Base-by-base conservation (phyloP, 2,888 invertebrate species). In the Dynastes maya region DNA sequence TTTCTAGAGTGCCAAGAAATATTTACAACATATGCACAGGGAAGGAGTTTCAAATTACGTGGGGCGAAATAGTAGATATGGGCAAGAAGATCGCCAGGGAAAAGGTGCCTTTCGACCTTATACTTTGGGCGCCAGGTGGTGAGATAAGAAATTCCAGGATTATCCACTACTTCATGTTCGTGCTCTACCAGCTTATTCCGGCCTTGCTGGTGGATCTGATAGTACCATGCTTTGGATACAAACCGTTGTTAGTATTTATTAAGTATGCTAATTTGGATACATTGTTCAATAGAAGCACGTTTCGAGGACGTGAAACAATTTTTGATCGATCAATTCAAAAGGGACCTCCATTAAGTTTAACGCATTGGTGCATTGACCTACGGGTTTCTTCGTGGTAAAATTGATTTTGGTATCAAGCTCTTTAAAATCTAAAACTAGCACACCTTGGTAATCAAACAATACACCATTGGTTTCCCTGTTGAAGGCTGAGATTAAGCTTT, bases 171-270 rank as follows among this genome's bases (percentile, higher is more conserved):
- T 91, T 97, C 80, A 96, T 95, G 87, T 92, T 95, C 81, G 88
- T 97, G 76, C 90, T 98, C 78, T 97, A 96, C 89, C 99, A 99
- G 88, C 93, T 95, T 91, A 88, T 98, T 68, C 98, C 98, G 0
- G 98, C 98, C 0, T 91, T 97, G 78, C 87, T 97, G 67, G 91
- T 97, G 49, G 99, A 99, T 86, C 89, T 92, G 0, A 87, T 97
- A 0, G 92, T 96, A 51, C 92, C 93, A 85, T 89, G 97, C 61
- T 89, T 96, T 0, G 97, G 98, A 70, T 93, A 96, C 86, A 96
- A 97, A 85, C 97, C 97, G 81, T 91, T 96, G 96, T 96, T 89
- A 92, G 95, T 92, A 80, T 61, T 61, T 27, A 8, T 40, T 40
- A 8, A 8, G 5, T 40, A 40, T 6, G 8, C 40, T 40, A 40